Evolutionary conservation across 1,140 invertebrate genomes (phyloP).

Genomic region (Gonioctena quinquepunctata): DNA sequence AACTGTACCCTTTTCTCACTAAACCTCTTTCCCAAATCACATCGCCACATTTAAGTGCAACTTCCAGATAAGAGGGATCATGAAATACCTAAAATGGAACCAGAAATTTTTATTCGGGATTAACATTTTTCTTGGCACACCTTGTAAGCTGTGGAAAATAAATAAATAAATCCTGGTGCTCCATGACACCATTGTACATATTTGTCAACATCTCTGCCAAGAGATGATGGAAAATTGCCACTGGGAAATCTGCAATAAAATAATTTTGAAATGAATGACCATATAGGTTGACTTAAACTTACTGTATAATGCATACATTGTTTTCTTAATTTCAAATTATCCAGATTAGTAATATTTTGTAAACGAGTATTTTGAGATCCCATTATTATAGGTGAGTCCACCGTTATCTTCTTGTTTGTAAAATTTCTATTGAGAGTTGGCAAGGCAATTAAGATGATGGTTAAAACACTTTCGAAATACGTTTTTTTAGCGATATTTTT

Average conservation of each 20-base stretch:
- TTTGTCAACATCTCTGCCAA: constrained; percentile 71
- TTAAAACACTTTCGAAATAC: too few species aligned
- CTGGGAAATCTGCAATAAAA: constrained; percentile 61
- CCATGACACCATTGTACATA: constrained; percentile 97
- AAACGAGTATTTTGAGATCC: too few species aligned
- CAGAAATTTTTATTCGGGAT: neutral
- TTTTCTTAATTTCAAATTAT: too few species aligned
- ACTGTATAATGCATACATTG: too few species aligned
- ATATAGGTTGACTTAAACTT: too few species aligned
- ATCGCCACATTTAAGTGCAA: constrained; percentile 73
- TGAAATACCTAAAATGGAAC: constrained; percentile 68
- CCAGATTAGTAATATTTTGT: too few species aligned
- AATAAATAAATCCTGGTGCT: constrained; percentile 82
- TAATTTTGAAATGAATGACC: too few species aligned
- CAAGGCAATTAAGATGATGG: too few species aligned
- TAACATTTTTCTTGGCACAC: constrained; percentile 62
- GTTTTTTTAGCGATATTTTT: too few species aligned
- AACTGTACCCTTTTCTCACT: constrained; percentile 86
- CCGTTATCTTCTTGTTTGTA: too few species aligned
- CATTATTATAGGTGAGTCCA: too few species aligned
- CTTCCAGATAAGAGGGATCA: constrained; percentile 74
- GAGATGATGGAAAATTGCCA: constrained; percentile 86
- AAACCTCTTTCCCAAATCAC: constrained; percentile 85
- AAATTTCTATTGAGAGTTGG: too few species aligned
- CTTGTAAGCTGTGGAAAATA: constrained; percentile 76